These are phyloP conservation scores for Numenius phaeopus DNA, from an alignment of 2,797 vertebrate species.

Conservation along the genomic window DNA sequence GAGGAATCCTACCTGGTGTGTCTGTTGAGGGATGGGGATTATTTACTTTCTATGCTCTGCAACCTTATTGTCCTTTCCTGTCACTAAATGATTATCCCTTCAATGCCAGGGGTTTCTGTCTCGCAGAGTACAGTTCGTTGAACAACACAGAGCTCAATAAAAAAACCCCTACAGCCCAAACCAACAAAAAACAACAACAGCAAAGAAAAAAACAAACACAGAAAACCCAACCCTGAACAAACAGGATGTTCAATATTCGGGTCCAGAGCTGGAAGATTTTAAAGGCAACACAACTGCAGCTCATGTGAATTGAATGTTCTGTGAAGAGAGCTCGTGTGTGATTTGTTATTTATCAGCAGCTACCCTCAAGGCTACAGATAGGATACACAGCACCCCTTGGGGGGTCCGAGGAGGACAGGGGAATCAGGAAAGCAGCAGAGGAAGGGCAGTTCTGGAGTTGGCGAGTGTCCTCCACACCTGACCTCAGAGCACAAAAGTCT, in stretches of 20 bases:
- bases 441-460: background rate
- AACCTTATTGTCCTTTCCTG: slow-evolving; percentile 15
- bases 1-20: background rate
- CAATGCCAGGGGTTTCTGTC: background rate
- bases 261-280: background rate
- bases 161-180: background rate
- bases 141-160: background rate
- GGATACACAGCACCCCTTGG: background rate
- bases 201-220: background rate
- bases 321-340: background rate
- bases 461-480: background rate
- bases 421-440: background rate
- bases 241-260: background rate
- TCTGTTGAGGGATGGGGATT: background rate
- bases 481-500: background rate
- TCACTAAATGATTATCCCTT: background rate
- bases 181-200: background rate
- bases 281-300: background rate
- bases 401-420: background rate
- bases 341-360: background rate
- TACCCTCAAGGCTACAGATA: rapidly evolving
- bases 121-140: background rate
- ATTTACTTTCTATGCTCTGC: background rate
- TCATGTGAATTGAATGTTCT: background rate
- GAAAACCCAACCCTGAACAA: background rate